Evolutionary conservation across 2,797 vertebrate species (phyloP), one percentile per base, ranked within the genome.

Genomic region (Microhierax caerulescens): DNA sequence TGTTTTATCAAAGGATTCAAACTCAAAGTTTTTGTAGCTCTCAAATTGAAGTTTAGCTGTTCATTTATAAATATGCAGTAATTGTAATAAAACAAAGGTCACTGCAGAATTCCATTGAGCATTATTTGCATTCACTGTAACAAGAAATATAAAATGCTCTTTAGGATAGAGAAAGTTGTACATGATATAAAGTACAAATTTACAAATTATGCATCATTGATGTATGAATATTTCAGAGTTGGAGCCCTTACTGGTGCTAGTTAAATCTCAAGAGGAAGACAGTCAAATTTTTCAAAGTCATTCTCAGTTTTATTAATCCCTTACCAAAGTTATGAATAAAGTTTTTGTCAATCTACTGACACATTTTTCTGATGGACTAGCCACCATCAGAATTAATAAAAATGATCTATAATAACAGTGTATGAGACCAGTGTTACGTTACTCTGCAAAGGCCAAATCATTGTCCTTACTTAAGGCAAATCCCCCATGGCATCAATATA

Each of bases 11-110:
- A 97, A 97, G 91, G 92, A 96, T 95, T 95, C 86, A 69, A 78
- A 96, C 94, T 92, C 91, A 90, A 94, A 97, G 94, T 95, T 93
- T 67, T 88, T 97, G 91, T 93, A 89, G 88, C 61, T 96, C 88
- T 96, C 82, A 95, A 95, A 94, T 59, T 86, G 80, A 92, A 95
- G 90, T 95, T 87, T 61, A 96, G 87, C 81, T 96, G 70, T 91
- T 97, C 45, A 47, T 96, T 93, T 97, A 81, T 95, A 96, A 96
- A 94, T 96, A 94, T 97, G 78, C 85, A 97, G 25, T 90, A 94
- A 95, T 93, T 97, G 70, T 91, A 95, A 93, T 96, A 93, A 97
- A 97, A 94, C 89, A 97, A 97, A 98, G 97, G 94, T 97, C 96
- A 97, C 50, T 53, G 32, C 24, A 95, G 90, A 96, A 97, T 95